Evolutionary conservation across 2,113 vertebrate species (phyloP), one percentile per base, ranked within the genome.

Genomic region (Dipodomys merriami): DNA sequence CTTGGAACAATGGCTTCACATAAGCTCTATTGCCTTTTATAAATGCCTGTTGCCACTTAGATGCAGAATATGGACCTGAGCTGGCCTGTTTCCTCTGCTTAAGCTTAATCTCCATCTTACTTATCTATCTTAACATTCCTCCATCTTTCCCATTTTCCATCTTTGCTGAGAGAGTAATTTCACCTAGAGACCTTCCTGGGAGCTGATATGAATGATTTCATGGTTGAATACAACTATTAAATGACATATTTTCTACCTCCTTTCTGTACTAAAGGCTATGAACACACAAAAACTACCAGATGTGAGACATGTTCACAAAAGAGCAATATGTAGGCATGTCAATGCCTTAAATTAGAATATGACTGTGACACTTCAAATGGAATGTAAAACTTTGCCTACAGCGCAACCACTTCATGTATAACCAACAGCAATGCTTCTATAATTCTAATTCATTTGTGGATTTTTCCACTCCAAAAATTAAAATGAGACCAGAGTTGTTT

Each of bases 401-500:
- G 33, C 53, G 12, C 27, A 68, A 92, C 77, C 72, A 29, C 8
- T 49, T 7, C 35, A 4, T 65, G 2, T 57, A 18, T 33, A 82
- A 80, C 57, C 44, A 80, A 78, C 0, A 91, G 22, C 30, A 92
- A 82, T 69, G 71, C 92, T 65, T 74, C 6, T 69, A 44, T 30
- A 87, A 78, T 87, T 88, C 53, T 53, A 29, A n/a, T 67, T 78
- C 13, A 27, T 85, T 62, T 83, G 23, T 93, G 27, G 39, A 73
- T 83, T 83, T 92, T 94, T 92, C 19, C 5, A 81, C 7, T 35
- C 33, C 16, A 5, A 64, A 19, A 72, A 19, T 18, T 13, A 71
- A 60, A 83, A 5, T 25, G 60, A 74, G 19, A 64, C 30, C n/a
- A 91, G n/a, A 95, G 39, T 81, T 85, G 20, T 84, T 95, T 92